phyloP scores from a whole-genome alignment of 2,888 invertebrate species.

The Campoplex capitator region DNA sequence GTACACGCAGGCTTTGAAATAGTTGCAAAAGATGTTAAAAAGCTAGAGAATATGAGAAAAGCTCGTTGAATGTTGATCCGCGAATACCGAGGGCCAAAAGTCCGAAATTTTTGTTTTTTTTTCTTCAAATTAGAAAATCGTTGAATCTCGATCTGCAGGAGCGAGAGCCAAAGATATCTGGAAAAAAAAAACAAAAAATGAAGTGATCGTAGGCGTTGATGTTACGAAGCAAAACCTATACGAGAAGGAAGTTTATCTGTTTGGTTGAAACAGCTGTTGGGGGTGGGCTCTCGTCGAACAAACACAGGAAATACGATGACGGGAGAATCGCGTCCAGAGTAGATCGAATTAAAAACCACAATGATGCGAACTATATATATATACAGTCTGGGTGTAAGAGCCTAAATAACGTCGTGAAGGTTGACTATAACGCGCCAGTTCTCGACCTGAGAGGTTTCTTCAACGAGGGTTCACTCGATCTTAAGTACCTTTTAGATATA shows the following conservation, averaged over 20 bases:
- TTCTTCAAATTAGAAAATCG: too few species aligned
- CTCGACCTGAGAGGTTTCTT: slow-evolving; percentile 52
- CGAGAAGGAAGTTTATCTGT: slow-evolving; percentile 32
- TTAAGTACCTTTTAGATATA: slow-evolving; percentile 27
- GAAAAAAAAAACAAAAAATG: not conserved
- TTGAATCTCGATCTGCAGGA: not conserved
- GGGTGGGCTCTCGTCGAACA: slow-evolving; percentile 46
- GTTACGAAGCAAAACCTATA: not conserved
- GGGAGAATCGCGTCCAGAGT: not conserved
- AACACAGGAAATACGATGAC: slow-evolving; percentile 57
- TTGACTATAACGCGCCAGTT: slow-evolving; percentile 34
- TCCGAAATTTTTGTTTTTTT: too few species aligned
- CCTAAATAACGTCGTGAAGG: slow-evolving; percentile 50
- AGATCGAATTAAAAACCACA: slow-evolving; percentile 43
- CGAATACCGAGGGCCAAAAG: too few species aligned
- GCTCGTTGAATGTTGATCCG: too few species aligned
- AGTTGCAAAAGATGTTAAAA: not conserved
- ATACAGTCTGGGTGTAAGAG: slow-evolving; percentile 2
- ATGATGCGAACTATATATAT: slow-evolving; percentile 28
- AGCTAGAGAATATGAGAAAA: not conserved
- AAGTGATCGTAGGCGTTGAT: slow-evolving; percentile 24
- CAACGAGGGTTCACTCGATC: slow-evolving; percentile 40
- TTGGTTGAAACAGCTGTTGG: slow-evolving; percentile 58
- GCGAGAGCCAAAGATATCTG: too few species aligned
- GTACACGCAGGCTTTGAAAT: too few species aligned